These are phyloP conservation scores for Balearica regulorum DNA, from an alignment of 2,797 vertebrate genomes.

Conservation along the genomic window DNA sequence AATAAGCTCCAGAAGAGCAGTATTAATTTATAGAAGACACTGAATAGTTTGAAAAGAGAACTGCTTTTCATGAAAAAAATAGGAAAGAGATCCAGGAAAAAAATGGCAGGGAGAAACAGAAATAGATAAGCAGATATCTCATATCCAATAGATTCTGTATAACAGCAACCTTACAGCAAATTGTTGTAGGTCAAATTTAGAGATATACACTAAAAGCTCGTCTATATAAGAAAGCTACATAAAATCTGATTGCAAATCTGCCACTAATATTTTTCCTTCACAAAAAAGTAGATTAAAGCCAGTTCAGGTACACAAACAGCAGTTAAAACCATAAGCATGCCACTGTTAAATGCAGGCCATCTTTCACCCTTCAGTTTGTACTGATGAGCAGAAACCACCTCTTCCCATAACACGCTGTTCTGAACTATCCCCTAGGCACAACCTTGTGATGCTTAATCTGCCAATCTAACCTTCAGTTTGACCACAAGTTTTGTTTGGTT, in stretches of 20 bases:
- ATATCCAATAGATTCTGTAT: not conserved
- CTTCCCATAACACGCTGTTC: not conserved
- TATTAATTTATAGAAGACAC: not conserved
- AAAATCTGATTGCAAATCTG: not conserved
- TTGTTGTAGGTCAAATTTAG: not conserved
- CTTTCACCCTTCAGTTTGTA: not conserved
- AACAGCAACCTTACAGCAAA: not conserved
- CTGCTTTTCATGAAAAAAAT: not conserved
- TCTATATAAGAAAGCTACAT: not conserved
- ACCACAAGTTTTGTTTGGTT: not conserved
- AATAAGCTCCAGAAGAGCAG: not conserved
- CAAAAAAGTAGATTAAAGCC: not conserved
- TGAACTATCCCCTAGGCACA: not conserved
- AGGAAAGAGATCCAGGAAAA: not conserved
- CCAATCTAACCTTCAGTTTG: not conserved
- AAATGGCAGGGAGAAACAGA: not conserved
- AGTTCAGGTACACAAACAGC: not conserved
- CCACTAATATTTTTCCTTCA: not conserved
- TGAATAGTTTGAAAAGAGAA: not conserved
- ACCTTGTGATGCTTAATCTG: not conserved
- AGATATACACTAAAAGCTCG: not conserved
- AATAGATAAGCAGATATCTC: not conserved
- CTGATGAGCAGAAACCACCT: not conserved
- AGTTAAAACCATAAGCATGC: not conserved
- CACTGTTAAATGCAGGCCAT: not conserved